phyloP scores from a whole-genome alignment of 2,888 invertebrate species.

The Epicampocera succincta region DNA sequence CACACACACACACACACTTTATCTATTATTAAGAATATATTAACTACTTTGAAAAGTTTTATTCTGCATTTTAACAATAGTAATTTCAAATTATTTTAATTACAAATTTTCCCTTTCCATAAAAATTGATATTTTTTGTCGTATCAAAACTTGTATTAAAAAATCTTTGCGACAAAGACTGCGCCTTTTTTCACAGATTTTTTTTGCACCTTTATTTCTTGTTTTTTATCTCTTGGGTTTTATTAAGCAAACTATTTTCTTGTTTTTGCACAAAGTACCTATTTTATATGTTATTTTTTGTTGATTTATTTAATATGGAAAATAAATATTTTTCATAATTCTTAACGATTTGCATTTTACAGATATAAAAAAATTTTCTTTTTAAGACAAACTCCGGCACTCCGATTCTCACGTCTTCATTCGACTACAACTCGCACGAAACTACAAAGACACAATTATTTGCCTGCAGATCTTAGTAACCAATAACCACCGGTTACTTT shows the following conservation, averaged over 20 bases:
- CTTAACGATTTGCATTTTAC: not conserved
- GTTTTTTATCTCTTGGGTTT: not conserved
- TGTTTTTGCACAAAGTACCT: not conserved
- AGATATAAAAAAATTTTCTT: not conserved
- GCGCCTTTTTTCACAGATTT: constrained; percentile 60
- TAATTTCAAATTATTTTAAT: constrained; percentile 4
- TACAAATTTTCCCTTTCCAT: not conserved
- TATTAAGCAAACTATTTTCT: not conserved
- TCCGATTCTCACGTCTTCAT: constrained; percentile 33
- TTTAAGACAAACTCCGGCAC: constrained; percentile 18
- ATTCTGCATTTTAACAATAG: not conserved
- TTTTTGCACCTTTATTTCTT: constrained; percentile 27
- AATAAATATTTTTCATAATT: not conserved
- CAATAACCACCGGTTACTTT: constrained; percentile 51
- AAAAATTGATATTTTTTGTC: not conserved
- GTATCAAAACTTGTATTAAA: constrained; percentile 29
- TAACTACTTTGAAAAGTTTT: not conserved
- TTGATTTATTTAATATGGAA: not conserved
- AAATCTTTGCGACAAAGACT: constrained; percentile 62
- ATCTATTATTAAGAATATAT: too few species aligned
- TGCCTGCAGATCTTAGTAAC: constrained; percentile 34
- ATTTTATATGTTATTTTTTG: not conserved
- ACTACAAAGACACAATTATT: constrained; percentile 56
- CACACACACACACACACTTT: not conserved
- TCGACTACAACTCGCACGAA: constrained; percentile 62